Base-by-base conservation (phyloP, 2,888 invertebrate genomes). In the Tribolium freemani region DNA sequence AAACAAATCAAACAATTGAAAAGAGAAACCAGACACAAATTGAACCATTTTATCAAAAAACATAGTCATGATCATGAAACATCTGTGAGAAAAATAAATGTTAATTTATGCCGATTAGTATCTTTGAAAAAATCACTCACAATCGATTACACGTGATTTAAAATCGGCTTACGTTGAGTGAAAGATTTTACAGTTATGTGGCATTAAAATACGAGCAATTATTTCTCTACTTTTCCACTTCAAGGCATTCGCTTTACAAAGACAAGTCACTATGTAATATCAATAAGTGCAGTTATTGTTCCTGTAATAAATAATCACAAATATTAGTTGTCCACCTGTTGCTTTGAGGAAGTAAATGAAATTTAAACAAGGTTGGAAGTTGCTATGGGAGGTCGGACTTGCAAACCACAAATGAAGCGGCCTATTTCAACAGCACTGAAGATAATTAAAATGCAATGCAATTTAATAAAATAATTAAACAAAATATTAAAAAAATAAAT, bases 181-280 rank as follows among this genome's bases (percentile, higher is more conserved):
- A 60, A 60, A 48, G 60, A 60, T 60, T 16, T 60, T 60, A 60
- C 60, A 60, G 60, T 60, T 60, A 60, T 48, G 26, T 60, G 46
- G 45, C 46, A 60, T 60, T 60, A 56, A 60, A 46, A 46, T 48
- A 46, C 60, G 16, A 60, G 56, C 21, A 48, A 60, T 60, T 60
- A 60, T 60, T 60, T 38, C 38, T 60, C 60, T 26, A 60, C 60
- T 16, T 60, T 60, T 58, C 58, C 16, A 58, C 58, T 58, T 60
- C 60, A 60, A 48, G 46, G 45, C 48, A 48, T 30, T 56, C 38
- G 3, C 2, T 38, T 38, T 38, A 9, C 38, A 38, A 38, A 38
- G 38, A 38, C 38, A 38, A 31, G 31, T 31, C 31, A 31, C 31
- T 31, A 31, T 31, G 31, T 31, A 31, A 38, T 38, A 38, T 38